Conservation (phyloP, 2,797 vertebrate genomes). For the Enteromius fasciolatus region DNA sequence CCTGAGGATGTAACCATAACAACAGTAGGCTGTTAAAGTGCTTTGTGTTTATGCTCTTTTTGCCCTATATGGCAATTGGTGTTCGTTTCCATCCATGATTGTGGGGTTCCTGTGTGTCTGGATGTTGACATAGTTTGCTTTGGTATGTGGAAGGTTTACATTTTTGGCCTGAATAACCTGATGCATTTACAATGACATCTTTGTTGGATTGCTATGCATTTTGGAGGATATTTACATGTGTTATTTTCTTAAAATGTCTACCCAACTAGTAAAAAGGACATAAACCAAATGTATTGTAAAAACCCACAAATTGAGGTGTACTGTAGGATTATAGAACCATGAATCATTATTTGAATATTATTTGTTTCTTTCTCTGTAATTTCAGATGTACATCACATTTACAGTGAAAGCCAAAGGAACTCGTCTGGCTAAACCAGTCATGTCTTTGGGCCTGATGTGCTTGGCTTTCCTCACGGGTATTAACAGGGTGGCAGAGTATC, state of each 20-base stretch:
- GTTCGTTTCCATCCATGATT: not conserved
- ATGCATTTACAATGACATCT: not conserved
- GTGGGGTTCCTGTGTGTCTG: not conserved
- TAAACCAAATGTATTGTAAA: not conserved
- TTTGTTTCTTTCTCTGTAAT: slow-evolving; percentile 47
- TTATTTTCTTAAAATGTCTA: not conserved
- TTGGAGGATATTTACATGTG: not conserved
- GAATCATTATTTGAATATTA: not conserved
- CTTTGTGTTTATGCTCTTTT: not conserved
- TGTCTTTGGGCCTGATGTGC: slow-evolving; percentile 92
- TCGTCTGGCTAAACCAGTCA: slow-evolving; percentile 91
- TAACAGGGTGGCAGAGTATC: slow-evolving; percentile 98
- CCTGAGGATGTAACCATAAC: slow-evolving; percentile 29
- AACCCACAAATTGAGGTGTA: not conserved
- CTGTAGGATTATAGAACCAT: not conserved
- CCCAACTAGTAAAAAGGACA: not conserved
- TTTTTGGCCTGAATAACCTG: not conserved
- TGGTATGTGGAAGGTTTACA: not conserved
- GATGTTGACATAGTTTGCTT: not conserved
- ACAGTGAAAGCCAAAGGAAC: slow-evolving; percentile 94
- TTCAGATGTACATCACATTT: slow-evolving; percentile 96
- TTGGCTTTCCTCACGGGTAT: slow-evolving; percentile 95
- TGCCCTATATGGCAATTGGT: not conserved
- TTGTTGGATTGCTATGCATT: not conserved
- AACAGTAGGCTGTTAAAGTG: slow-evolving; percentile 18